Conservation (phyloP, 2,113 vertebrate genomes). For the Puntigrus tetrazona region DNA sequence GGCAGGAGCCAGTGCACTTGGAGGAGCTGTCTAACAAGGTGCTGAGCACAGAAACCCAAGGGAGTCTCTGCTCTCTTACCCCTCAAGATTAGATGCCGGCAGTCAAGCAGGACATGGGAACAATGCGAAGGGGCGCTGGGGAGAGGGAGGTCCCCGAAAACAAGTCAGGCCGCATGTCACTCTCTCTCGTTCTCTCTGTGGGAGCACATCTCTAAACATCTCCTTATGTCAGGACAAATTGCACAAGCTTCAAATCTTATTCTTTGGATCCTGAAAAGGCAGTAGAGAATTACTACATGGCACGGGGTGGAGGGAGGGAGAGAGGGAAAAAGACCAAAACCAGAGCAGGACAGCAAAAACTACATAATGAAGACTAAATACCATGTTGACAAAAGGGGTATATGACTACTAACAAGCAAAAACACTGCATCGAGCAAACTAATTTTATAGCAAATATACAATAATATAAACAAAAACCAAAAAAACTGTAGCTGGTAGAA, state of each 20-base stretch:
- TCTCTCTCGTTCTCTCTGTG: constrained; percentile 37
- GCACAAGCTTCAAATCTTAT: constrained; percentile 74
- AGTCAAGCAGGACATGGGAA: constrained; percentile 72
- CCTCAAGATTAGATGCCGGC: constrained; percentile 82
- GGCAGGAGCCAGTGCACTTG: constrained; percentile 47
- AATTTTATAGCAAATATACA: not conserved
- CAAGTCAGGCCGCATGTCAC: constrained; percentile 71
- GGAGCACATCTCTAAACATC: constrained; percentile 68
- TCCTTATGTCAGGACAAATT: constrained; percentile 81
- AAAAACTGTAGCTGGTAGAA: no score
- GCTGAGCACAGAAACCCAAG: constrained; percentile 76
- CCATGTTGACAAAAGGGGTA: not conserved
- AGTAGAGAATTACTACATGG: constrained; percentile 51
- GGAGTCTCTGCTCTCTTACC: constrained; percentile 75
- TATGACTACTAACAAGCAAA: not conserved
- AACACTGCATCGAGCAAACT: not conserved
- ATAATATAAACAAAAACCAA: not conserved
- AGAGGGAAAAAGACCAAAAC: not conserved
- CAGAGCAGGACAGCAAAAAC: not conserved
- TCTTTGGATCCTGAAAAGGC: constrained; percentile 68
- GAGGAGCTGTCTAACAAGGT: constrained; percentile 81
- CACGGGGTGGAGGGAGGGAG: constrained; percentile 28
- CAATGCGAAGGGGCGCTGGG: constrained; percentile 70
- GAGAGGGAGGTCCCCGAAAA: constrained; percentile 75
- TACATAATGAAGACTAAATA: not conserved